Conservation (phyloP, 2,888 invertebrate genomes). For the Bombylius discolor region DNA sequence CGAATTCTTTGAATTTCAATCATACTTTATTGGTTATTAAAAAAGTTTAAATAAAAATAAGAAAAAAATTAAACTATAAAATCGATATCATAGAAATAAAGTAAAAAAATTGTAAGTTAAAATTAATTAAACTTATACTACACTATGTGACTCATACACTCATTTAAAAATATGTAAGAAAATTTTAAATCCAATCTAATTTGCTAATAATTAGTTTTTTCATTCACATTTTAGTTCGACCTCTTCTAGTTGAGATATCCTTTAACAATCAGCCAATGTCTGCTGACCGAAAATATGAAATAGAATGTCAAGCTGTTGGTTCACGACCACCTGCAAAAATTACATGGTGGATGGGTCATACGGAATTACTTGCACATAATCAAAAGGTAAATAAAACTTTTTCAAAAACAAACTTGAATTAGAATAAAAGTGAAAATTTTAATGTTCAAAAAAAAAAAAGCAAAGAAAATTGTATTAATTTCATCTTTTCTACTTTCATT, state of each 20-base stretch:
- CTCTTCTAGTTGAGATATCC: conserved; percentile 63
- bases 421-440: not conserved
- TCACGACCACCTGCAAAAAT: conserved; percentile 75
- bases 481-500: not conserved
- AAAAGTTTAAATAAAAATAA: too few relatives aligned
- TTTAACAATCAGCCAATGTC: conserved; percentile 72
- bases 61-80: too few relatives aligned
- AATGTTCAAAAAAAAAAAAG: not conserved
- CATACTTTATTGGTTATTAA: too few relatives aligned
- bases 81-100: too few relatives aligned
- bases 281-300: conserved; percentile 66
- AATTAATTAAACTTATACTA: too few relatives aligned
- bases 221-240: conserved; percentile 52
- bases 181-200: too few relatives aligned
- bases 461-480: not conserved
- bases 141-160: too few relatives aligned
- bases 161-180: too few relatives aligned
- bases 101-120: too few relatives aligned
- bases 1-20: too few relatives aligned
- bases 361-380: conserved; percentile 42
- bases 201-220: not conserved
- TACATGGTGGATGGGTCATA: conserved; percentile 72
- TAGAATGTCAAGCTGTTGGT: conserved; percentile 71
- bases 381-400: conserved; percentile 26
- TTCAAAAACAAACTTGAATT: not conserved